Evolutionary conservation across 2,888 invertebrate species (phyloP), one percentile per base, ranked within the genome.

Genomic region (Ctenicera cuprea): DNA sequence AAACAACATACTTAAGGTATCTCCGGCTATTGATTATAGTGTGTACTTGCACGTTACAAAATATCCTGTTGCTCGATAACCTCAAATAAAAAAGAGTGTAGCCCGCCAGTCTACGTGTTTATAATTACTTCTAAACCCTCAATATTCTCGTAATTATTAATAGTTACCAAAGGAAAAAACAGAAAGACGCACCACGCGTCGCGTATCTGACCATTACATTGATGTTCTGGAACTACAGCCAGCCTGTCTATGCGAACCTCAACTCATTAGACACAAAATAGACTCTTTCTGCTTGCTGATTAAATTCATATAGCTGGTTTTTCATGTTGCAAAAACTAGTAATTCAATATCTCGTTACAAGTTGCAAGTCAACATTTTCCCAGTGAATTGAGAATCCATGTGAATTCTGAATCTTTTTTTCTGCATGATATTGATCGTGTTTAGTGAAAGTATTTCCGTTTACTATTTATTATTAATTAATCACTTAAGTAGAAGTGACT

Each of bases 171-270:
- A 26, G 54, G 26, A 26, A 16, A 54, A 54, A 41, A 30, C 67
- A 57, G 67, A 59, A 67, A 67, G 67, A 57, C 54, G 52, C 67
- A 30, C 48, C 57, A 43, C 33, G 33, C 43, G 67, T 59, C 45
- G 26, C n/a, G 26, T 45, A 54, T 33, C 33, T 45, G 38, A 20
- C 38, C 38, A 67, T 59, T 57, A 67, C 43, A 22, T 12, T 18
- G 16, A 14, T 3, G 11, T 30, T 18, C 8, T 20, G 41, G 7
- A 12, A 38, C 33, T 54, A 43, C 16, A 61, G 69, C 62, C 69
- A 18, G 69, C 62, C 61, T 69, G 69, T 62, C 69, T 69, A 59
- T 67, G 59, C 57, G 57, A 57, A 67, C 67, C 20, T 45, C 59
- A 45, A 18, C 45, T 59, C 57, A 59, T 67, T 66, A 67, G 67